Evolutionary conservation across 1,140 invertebrate genomes (phyloP).

Genomic region (Babylonia areolata): DNA sequence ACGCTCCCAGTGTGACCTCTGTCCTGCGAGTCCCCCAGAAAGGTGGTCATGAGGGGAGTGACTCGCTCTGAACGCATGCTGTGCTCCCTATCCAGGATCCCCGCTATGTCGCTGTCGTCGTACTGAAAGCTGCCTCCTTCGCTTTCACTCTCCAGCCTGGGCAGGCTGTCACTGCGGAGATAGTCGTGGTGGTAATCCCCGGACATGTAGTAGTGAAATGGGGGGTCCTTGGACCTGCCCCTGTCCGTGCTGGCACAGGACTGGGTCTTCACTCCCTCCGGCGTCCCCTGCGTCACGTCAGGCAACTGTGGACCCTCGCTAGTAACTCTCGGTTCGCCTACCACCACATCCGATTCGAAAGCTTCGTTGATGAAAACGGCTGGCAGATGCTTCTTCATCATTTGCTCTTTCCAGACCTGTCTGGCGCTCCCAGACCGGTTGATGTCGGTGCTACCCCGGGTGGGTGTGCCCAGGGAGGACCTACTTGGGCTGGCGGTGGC

Average conservation of each 20-base stretch:
- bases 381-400: slow-evolving; percentile 59
- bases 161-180: slow-evolving; percentile 41
- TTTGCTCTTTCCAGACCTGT: slow-evolving; percentile 56
- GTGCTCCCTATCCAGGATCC: slow-evolving; percentile 43
- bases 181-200: slow-evolving; percentile 56
- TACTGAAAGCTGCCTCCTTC: slow-evolving; percentile 49
- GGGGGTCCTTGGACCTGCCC: slow-evolving; percentile 24
- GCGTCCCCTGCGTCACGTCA: not conserved
- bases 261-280: not conserved
- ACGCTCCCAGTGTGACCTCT: not conserved
- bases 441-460: not conserved
- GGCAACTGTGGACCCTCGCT: not conserved
- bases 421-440: slow-evolving; percentile 37
- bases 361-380: slow-evolving; percentile 58
- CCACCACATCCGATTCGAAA: slow-evolving; percentile 39
- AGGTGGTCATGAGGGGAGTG: not conserved
- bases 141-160: slow-evolving; percentile 47
- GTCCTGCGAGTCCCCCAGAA: not conserved
- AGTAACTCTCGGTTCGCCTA: not conserved
- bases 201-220: slow-evolving; percentile 53
- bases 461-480: not conserved
- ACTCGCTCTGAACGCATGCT: not conserved
- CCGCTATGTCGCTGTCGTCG: slow-evolving; percentile 49
- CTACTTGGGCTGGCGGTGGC: slow-evolving; percentile 20
- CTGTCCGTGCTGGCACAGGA: not conserved